Evolutionary conservation across 2,113 vertebrate species (phyloP).

Genomic region (Hemiscyllium ocellatum): DNA sequence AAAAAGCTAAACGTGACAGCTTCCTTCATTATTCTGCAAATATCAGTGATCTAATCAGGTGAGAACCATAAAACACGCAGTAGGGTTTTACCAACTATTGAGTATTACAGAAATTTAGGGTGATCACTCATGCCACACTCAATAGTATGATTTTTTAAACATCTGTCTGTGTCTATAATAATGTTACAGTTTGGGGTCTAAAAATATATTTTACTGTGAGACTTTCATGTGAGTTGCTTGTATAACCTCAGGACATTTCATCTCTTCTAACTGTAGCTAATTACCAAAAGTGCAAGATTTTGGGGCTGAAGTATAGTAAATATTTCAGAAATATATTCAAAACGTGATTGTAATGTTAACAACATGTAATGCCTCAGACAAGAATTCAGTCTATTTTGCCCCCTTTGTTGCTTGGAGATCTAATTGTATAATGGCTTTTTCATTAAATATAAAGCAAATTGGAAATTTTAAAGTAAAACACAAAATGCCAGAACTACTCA

Average conservation of each 20-base stretch:
- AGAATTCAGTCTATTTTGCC: not conserved
- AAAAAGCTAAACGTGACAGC: not conserved
- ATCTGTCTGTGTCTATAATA: not conserved
- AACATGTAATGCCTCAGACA: not conserved
- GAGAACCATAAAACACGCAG: not conserved
- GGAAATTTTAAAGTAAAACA: too few relatives aligned
- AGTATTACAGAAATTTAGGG: not conserved
- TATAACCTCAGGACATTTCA: not conserved
- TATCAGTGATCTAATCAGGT: slow-evolving; percentile 10
- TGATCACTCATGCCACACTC: not conserved
- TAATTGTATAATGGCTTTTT: not conserved
- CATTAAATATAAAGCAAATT: too few relatives aligned
- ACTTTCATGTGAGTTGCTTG: too few relatives aligned
- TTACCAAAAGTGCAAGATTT: not conserved
- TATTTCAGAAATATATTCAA: not conserved
- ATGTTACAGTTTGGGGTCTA: not conserved
- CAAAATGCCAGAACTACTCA: too few relatives aligned
- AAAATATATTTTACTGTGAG: not conserved
- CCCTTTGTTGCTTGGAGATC: not conserved
- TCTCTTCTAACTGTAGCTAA: slow-evolving; percentile 2
- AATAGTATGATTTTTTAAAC: not conserved
- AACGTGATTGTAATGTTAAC: not conserved
- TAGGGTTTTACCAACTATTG: not conserved
- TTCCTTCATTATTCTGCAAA: slow-evolving; percentile 22
- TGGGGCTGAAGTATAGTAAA: not conserved